These are phyloP conservation scores for Catajapyx aquilonaris DNA, from an alignment of 1,140 invertebrate genomes.

Conservation along the genomic window DNA sequence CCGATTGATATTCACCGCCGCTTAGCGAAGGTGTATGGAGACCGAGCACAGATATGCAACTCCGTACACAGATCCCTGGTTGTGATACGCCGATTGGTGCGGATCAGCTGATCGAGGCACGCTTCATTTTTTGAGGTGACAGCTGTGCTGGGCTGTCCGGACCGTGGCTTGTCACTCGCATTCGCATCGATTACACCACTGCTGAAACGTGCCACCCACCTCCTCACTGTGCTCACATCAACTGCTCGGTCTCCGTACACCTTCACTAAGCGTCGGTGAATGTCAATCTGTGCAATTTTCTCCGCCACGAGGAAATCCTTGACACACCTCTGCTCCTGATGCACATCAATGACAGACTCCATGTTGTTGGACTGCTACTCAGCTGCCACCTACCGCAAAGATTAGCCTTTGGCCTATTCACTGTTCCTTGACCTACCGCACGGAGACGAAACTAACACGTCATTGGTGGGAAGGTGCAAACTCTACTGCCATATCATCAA, in stretches of 20 bases:
- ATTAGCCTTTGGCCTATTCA: no score
- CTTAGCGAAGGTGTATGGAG: not conserved
- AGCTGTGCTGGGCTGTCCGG: not conserved
- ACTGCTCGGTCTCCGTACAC: conserved; percentile 1
- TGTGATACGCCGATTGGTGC: not conserved
- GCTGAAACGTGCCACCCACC: not conserved
- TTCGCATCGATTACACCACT: not conserved
- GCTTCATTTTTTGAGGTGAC: not conserved
- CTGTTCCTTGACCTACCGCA: not conserved
- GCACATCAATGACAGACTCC: not conserved
- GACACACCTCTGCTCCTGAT: not conserved
- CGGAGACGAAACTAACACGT: not conserved
- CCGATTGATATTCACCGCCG: not conserved
- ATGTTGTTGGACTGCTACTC: no score
- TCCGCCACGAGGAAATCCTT: not conserved
- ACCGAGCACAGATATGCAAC: not conserved
- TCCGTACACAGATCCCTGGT: not conserved
- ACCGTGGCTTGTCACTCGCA: not conserved
- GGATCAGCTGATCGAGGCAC: not conserved
- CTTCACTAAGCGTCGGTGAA: not conserved
- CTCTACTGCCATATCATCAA: not conserved
- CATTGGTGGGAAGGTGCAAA: not conserved
- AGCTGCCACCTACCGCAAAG: no score
- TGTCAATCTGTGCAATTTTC: not conserved
- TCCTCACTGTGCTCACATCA: not conserved